phyloP scores from a whole-genome alignment of 2,113 vertebrate genomes.

The Daphoenositta chrysoptera region DNA sequence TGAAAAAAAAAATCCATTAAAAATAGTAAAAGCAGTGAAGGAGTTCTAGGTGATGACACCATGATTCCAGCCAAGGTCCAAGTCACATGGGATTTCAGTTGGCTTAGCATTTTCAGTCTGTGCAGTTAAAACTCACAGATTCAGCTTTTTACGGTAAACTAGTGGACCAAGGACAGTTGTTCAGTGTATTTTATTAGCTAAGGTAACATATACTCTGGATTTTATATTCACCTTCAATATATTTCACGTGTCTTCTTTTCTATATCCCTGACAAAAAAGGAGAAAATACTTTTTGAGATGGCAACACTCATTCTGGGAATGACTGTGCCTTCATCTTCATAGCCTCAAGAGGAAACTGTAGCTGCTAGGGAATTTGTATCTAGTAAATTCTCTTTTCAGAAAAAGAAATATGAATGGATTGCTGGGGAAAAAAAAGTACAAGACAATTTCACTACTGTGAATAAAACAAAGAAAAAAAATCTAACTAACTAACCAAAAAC shows the following conservation, averaged over 20 bases:
- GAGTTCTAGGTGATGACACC: neutral
- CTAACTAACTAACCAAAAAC: neutral
- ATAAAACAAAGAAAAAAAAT: neutral
- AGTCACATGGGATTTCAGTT: neutral
- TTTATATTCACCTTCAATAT: neutral
- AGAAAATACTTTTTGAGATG: neutral
- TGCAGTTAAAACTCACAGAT: neutral
- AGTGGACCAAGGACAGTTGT: neutral
- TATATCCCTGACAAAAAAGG: neutral
- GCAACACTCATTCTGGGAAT: neutral
- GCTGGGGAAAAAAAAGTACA: neutral
- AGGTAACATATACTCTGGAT: neutral
- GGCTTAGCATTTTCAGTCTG: neutral
- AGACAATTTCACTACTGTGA: neutral
- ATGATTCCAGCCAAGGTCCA: neutral
- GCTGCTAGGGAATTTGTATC: neutral
- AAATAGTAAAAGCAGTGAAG: neutral
- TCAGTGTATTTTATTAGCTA: neutral
- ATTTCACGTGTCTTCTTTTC: neutral
- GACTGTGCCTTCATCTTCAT: neutral
- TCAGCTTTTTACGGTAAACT: neutral
- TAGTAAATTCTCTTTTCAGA: neutral
- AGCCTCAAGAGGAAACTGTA: neutral
- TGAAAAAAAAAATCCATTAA: neutral
- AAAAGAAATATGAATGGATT: neutral